These are phyloP conservation scores for Timema cristinae DNA, from an alignment of 2,888 invertebrate species.

Conservation along the genomic window DNA sequence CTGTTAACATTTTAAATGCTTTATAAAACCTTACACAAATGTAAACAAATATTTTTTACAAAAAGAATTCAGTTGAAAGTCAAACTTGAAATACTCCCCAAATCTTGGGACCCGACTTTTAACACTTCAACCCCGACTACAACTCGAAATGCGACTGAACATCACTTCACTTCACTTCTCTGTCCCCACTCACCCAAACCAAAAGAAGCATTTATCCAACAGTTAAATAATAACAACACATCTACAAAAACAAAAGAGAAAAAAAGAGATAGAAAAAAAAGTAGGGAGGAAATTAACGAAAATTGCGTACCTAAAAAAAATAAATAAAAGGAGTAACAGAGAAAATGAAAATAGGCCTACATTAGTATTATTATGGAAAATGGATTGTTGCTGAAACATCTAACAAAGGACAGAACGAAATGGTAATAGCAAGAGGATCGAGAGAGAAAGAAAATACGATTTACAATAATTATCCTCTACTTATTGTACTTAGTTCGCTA, in stretches of 20 bases:
- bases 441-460: conserved; percentile 14
- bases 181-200: too few species aligned
- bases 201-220: too few species aligned
- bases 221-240: too few species aligned
- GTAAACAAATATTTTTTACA: too few species aligned
- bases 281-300: conserved; percentile 15
- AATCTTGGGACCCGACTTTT: too few species aligned
- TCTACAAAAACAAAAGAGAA: not conserved
- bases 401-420: conserved; percentile 2
- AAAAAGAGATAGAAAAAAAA: conserved; percentile 9
- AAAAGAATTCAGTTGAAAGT: too few species aligned
- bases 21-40: too few species aligned
- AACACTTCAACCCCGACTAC: too few species aligned
- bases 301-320: conserved; percentile 20
- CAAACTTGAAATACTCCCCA: too few species aligned
- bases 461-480: conserved; percentile 16
- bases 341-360: conserved; percentile 14
- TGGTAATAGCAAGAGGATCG: not conserved
- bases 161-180: too few species aligned
- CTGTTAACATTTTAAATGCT: too few species aligned
- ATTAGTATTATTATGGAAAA: conserved; percentile 15
- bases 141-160: too few species aligned
- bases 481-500: conserved; percentile 16
- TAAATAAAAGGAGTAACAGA: not conserved
- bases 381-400: not conserved